Conservation (phyloP, 2,797 vertebrate species). For the Phalanger gymnotis region DNA sequence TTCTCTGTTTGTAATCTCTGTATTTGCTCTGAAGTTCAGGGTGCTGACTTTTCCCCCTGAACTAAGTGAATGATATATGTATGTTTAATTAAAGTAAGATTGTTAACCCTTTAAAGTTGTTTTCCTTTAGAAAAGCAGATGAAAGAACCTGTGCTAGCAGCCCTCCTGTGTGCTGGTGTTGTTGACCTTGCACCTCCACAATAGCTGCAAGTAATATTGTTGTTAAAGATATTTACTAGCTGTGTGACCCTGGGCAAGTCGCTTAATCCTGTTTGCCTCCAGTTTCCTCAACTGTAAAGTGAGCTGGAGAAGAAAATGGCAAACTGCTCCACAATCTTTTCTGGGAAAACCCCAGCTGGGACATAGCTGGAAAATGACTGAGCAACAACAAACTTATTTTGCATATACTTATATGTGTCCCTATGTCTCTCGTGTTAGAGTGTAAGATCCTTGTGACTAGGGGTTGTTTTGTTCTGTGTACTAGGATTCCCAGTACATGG, state of each 20-base stretch:
- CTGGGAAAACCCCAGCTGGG: neutral
- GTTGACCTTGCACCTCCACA: no score
- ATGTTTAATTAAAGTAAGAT: no score
- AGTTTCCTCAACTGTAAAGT: neutral
- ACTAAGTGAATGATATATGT: no score
- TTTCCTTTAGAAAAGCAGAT: no score
- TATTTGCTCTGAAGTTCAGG: no score
- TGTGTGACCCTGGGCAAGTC: neutral
- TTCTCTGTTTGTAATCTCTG: no score
- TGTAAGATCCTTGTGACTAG: neutral
- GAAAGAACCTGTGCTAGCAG: no score
- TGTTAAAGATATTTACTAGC: no score
- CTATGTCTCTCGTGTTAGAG: neutral
- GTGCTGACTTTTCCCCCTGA: no score
- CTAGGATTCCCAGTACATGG: neutral
- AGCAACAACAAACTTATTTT: neutral
- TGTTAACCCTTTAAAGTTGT: no score
- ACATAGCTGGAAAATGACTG: neutral
- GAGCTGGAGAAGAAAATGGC: neutral
- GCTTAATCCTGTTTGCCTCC: neutral
- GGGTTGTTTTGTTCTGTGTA: neutral
- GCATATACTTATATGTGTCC: neutral
- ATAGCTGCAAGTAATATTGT: no score
- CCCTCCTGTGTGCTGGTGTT: no score
- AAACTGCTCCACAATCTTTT: neutral